phyloP scores from a whole-genome alignment of 2,888 invertebrate species.

The Nemotelus pantherinus region DNA sequence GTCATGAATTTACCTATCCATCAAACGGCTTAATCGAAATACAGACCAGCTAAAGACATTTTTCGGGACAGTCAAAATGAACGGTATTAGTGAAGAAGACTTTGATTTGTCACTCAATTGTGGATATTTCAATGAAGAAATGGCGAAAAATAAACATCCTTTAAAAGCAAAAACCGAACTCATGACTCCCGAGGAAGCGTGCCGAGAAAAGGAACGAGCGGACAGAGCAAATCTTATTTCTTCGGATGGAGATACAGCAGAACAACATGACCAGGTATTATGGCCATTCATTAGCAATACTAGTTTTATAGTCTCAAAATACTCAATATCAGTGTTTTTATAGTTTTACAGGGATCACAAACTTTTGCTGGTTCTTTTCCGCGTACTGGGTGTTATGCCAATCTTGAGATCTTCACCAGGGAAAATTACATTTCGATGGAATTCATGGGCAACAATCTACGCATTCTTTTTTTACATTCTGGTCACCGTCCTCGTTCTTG shows the following conservation, averaged over 20 bases:
- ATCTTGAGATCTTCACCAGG: constrained; percentile 69
- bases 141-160: too few relatives aligned
- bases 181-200: too few relatives aligned
- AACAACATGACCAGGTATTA: constrained; percentile 67
- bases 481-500: constrained; percentile 69
- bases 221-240: constrained; percentile 68
- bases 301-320: background rate
- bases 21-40: too few relatives aligned
- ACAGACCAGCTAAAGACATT: too few relatives aligned
- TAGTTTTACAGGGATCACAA: constrained; percentile 75
- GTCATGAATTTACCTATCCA: too few relatives aligned
- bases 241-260: constrained; percentile 70
- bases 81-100: too few relatives aligned
- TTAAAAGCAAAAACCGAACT: too few relatives aligned
- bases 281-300: background rate
- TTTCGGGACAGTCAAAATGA: too few relatives aligned
- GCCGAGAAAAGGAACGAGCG: constrained; percentile 38
- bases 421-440: constrained; percentile 72
- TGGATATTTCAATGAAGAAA: too few relatives aligned
- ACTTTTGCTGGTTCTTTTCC: constrained; percentile 70
- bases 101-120: too few relatives aligned
- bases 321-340: background rate
- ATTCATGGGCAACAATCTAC: constrained; percentile 71
- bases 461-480: constrained; percentile 72
- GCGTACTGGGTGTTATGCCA: constrained; percentile 75